A percentile compares a stretch with the other conserved stretches of the same genome.
phyloP scores from a whole-genome alignment of 2,888 invertebrate species.

The Aphelenchoides bicaudatus region DNA sequence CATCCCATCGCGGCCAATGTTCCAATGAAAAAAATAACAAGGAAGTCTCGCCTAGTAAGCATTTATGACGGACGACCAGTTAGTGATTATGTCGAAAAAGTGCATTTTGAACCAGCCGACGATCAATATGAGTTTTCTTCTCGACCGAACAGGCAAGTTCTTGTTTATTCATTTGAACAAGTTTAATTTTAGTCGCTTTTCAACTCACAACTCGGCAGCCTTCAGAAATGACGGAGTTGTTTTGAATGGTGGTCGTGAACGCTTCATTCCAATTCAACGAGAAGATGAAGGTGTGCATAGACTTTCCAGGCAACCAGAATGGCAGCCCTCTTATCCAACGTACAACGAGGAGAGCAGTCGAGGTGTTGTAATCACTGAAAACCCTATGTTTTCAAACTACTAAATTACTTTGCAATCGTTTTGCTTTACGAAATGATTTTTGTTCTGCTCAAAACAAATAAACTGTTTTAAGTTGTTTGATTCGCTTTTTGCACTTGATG shows the following conservation, averaged over 20 bases:
- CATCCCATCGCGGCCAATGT: constrained; percentile 22
- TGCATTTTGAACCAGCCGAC: constrained; percentile 45
- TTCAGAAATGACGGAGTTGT: constrained; percentile 9
- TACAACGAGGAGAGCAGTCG: neutral
- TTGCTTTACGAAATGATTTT: no score
- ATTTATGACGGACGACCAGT: constrained; percentile 58
- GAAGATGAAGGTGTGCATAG: neutral
- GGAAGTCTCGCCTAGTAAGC: constrained; percentile 52
- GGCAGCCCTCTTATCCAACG: neutral
- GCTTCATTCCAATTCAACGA: constrained; percentile 6
- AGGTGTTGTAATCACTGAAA: constrained; percentile 5
- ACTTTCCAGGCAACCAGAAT: neutral
- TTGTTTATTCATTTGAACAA: neutral
- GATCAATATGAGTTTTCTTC: constrained; percentile 5
- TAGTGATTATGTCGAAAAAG: constrained; percentile 51
- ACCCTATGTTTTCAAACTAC: neutral
- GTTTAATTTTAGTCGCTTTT: neutral
- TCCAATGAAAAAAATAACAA: constrained; percentile 53
- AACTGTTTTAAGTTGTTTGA: no score
- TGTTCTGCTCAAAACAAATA: no score
- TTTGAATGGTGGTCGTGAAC: neutral
- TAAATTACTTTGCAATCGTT: no score
- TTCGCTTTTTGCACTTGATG: no score
- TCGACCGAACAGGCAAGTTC: neutral
- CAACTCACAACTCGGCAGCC: neutral